Conservation (phyloP, 2,113 vertebrate species). For the Carassius auratus region DNA sequence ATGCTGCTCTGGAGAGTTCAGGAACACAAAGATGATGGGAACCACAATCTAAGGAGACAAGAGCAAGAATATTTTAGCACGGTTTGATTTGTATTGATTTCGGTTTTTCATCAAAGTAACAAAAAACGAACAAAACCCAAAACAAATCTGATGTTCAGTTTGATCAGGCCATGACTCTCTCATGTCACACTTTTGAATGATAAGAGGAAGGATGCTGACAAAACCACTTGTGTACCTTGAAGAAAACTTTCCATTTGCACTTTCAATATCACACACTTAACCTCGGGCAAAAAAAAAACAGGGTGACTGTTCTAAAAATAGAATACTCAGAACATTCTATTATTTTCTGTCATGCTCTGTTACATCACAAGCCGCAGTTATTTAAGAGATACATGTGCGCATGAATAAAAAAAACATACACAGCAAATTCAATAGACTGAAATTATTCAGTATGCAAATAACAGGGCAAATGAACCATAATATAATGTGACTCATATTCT, state of each 20-base stretch:
- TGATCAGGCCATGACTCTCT: background rate
- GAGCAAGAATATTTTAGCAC: background rate
- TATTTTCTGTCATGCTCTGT: background rate
- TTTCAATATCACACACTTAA: slow-evolving; percentile 46
- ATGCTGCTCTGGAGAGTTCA: slow-evolving; percentile 46
- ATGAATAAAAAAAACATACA: background rate
- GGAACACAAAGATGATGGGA: background rate
- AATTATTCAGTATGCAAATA: background rate
- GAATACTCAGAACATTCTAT: slow-evolving; percentile 33
- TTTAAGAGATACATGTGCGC: background rate
- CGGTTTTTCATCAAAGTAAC: background rate
- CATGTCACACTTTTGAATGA: background rate
- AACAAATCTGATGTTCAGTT: background rate
- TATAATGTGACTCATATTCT: background rate
- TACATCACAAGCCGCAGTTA: background rate
- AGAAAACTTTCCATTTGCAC: slow-evolving; percentile 57
- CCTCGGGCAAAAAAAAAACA: background rate
- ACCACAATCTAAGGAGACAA: background rate
- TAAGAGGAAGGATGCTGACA: slow-evolving; percentile 44
- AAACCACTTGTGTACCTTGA: slow-evolving; percentile 43
- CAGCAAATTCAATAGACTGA: background rate
- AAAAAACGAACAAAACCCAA: background rate
- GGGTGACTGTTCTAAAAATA: slow-evolving; percentile 47
- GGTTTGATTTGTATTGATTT: background rate
- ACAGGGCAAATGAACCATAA: background rate